Evolutionary conservation across 2,888 invertebrate genomes (phyloP), one percentile per base, ranked within the genome.

Genomic region (Drosophila robusta): DNA sequence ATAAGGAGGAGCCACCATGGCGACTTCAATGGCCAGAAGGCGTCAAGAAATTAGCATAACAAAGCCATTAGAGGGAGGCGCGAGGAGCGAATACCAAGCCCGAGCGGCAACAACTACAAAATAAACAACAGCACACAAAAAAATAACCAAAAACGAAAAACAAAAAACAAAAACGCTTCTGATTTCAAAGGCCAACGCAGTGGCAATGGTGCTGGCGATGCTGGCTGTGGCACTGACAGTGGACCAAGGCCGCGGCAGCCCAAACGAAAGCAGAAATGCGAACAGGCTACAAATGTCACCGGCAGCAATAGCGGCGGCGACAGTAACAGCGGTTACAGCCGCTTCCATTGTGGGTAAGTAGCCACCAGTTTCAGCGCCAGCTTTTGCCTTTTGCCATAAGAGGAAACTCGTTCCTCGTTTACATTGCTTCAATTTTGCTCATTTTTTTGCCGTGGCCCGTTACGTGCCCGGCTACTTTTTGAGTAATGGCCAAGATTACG

Each of bases 41-140:
- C 85, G 82, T 80, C 71, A 75, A 68, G 70, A 84, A 85, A 86
- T 86, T 87, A 85, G 85, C 86, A 86, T 87, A 80, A 87, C 85
- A 85, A 80, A 85, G 80, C 74, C 78, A 87, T 87, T 75, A 73
- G 72, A 41, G 57, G 44, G 64, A 55, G 72, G 60, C 60, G 58
- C 45, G 45, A 46, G 66, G 42, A 12, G 41, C 8, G 51, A 56
- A 29, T 38, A 18, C 42, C 45, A 42, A 32, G 56, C 29, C 16
- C 49, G 41, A 65, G 39, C 26, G 38, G 38, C 38, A 46, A 39
- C 55, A 47, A 22, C 49, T 39, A 32, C 49, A 49, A 54, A 49
- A 51, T 32, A 42, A 36, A 34, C 9, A 9, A 29, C 29, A 29
- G n/a, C n/a, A n/a, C n/a, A n/a, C n/a, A n/a, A n/a, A n/a, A n/a